phyloP scores from a whole-genome alignment of 92 coral and sea anemone species.

The Parazoanthus darwini region DNA sequence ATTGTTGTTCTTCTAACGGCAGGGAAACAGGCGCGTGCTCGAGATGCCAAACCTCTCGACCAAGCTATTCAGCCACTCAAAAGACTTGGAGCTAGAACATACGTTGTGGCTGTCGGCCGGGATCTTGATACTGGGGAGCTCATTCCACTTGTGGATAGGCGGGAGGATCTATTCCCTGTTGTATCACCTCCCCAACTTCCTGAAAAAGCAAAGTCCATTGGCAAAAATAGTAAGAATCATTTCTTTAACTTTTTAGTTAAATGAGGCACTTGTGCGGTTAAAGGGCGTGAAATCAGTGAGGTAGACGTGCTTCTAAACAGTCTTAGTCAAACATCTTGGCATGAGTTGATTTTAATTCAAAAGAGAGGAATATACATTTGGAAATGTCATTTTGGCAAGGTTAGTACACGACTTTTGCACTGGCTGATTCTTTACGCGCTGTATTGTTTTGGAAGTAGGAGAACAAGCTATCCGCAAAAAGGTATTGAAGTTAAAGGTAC shows the following conservation, averaged over 20 bases:
- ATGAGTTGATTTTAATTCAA: no score
- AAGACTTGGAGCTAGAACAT: conserved; percentile 49
- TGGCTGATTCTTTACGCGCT: no score
- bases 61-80: conserved; percentile 50
- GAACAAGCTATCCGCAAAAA: no score
- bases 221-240: conserved; percentile 25
- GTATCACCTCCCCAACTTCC: conserved; percentile 36
- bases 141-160: conserved; percentile 49
- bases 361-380: no score
- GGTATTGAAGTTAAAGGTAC: no score
- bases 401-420: no score
- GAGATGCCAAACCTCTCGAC: conserved; percentile 54
- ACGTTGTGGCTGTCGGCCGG: conserved; percentile 62
- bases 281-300: no score
- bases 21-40: conserved; percentile 50
- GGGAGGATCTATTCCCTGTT: conserved; percentile 50
- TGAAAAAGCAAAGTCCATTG: conserved; percentile 9
- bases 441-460: no score
- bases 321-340: no score
- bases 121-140: conserved; percentile 44
- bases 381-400: no score
- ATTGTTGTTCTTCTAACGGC: conserved; percentile 66
- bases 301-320: no score
- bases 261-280: neutral
- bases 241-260: neutral